phyloP scores from a whole-genome alignment of 1,140 invertebrate genomes.

The Cherax destructor region DNA sequence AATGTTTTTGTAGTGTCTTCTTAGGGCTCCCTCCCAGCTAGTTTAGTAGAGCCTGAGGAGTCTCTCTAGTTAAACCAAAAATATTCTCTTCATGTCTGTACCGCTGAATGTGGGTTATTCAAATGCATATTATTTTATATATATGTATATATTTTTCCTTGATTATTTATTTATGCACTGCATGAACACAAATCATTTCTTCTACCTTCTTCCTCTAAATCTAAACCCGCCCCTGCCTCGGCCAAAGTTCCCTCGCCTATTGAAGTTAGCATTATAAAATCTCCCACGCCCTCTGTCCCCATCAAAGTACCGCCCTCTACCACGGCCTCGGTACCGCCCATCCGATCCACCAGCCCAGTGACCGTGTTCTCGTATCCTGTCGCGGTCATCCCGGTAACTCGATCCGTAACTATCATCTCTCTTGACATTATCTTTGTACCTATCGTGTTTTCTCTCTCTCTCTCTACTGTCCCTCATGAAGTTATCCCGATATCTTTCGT shows the following conservation, averaged over 20 bases:
- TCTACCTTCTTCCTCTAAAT: slow-evolving; percentile 26
- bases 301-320: slow-evolving; percentile 31
- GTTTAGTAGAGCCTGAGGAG: too few species aligned
- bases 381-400: slow-evolving; percentile 27
- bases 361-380: slow-evolving; percentile 26
- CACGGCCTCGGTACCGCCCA: slow-evolving; percentile 24
- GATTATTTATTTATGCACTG: not conserved
- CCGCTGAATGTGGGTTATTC: not conserved
- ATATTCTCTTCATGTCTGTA: too few species aligned
- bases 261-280: slow-evolving; percentile 31
- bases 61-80: too few species aligned
- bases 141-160: not conserved
- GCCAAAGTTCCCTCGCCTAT: slow-evolving; percentile 39
- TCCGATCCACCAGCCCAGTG: slow-evolving; percentile 14
- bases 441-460: slow-evolving; percentile 21
- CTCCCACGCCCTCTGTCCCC: slow-evolving; percentile 9
- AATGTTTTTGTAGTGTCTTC: too few species aligned
- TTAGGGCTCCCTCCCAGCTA: too few species aligned
- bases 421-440: not conserved
- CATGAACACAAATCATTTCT: not conserved
- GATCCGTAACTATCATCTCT: slow-evolving; percentile 22
- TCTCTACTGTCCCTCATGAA: slow-evolving; percentile 9
- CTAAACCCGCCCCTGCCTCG: slow-evolving; percentile 40
- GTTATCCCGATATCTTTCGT: slow-evolving; percentile 18
- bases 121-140: not conserved